Evolutionary conservation across 2,113 vertebrate genomes (phyloP), one percentile per base, ranked within the genome.

Genomic region (Actenoides hombroni): DNA sequence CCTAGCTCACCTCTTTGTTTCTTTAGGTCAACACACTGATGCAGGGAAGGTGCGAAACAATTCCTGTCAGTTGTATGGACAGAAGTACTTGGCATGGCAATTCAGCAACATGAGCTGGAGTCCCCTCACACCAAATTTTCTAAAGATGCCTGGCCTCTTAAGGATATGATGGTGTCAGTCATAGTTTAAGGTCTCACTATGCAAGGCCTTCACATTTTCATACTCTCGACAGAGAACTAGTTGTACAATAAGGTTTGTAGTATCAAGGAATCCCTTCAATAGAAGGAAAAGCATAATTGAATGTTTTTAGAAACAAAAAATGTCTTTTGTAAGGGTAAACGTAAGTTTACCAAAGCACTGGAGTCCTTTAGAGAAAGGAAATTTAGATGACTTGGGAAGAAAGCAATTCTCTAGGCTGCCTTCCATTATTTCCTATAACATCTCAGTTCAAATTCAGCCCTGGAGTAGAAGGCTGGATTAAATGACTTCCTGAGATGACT

Each of bases 361-460:
- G 37, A 92, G 81, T 95, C 8, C 26, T 92, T 93, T 29, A 76
- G 29, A 82, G 60, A 81, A 92, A 95, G 35, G 80, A 86, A 95
- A 94, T 88, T 75, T 46, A 86, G 60, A 73, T 92, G 86, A 84
- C 53, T 92, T 60, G 64, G 83, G 80, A 94, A 92, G 73, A 94
- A 94, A 82, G 29, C 56, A 96, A 95, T 95, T 90, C 77, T 42
- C 35, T 86, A 88, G 39, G 39, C 53, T 97, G 48, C 83, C 69
- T 95, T 93, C 56, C 42, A 84, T 92, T 91, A 94, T 89, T 95
- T 94, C 35, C 91, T 96, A 56, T 75, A 95, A 95, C 91, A 86
- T 94, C 69, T 83, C 39, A 24, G 73, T 92, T 94, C 60, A 91
- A 56, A 84, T 94, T 92, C 77, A 94, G 56, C 94, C 94, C 94